A percentile compares a stretch with the other conserved stretches of the same genome.
Conservation (phyloP, 2,113 vertebrate genomes). For the Opisthocomus hoazin region DNA sequence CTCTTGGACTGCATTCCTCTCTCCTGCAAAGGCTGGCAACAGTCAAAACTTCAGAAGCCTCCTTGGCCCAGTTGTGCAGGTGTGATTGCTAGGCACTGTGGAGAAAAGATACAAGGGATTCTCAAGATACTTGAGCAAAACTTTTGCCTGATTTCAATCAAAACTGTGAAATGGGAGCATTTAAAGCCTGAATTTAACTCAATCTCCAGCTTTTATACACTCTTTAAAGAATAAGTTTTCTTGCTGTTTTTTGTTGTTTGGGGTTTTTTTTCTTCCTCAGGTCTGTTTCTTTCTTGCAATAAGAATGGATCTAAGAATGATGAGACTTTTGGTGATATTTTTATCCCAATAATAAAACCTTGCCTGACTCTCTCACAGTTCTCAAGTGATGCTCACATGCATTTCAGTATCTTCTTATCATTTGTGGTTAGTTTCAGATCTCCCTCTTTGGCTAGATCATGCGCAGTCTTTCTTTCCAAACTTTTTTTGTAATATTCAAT, state of each 20-base stretch:
- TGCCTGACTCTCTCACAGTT: not conserved
- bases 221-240: not conserved
- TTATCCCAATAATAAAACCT: not conserved
- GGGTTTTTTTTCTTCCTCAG: not conserved
- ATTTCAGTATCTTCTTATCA: not conserved
- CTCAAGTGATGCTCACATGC: not conserved
- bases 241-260: not conserved
- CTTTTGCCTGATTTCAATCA: not conserved
- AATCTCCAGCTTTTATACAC: not conserved
- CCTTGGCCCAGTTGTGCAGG: not conserved
- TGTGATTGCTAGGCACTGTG: not conserved
- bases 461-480: not conserved
- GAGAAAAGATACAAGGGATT: not conserved
- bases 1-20: not conserved
- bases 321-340: not conserved
- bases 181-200: not conserved
- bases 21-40: not conserved
- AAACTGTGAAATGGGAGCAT: not conserved
- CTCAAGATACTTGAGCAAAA: not conserved
- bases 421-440: not conserved
- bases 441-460: not conserved
- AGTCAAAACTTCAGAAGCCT: not conserved
- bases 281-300: not conserved
- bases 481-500: not conserved
- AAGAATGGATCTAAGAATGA: not conserved